These are phyloP conservation scores for Pangasius macronema DNA, from an alignment of 2,797 vertebrate species.

Conservation along the genomic window DNA sequence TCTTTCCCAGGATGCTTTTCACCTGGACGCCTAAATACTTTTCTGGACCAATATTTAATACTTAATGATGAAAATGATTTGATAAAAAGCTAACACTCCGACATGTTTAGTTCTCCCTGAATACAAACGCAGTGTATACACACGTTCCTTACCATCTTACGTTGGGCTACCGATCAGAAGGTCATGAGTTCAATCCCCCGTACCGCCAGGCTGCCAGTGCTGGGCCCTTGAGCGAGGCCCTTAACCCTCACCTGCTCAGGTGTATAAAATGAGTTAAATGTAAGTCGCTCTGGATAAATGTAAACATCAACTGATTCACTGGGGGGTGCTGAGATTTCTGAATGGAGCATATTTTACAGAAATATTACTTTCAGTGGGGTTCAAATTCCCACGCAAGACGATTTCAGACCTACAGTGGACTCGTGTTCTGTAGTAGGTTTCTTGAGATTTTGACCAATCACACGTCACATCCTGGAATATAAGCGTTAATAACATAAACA, in stretches of 20 bases:
- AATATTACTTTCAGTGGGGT: background rate
- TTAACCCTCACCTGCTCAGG: too few relatives aligned
- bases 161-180: too few relatives aligned
- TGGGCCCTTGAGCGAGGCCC: too few relatives aligned
- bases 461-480: background rate
- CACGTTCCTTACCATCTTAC: background rate
- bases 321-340: background rate
- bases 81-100: background rate
- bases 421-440: background rate
- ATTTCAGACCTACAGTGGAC: background rate
- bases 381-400: background rate
- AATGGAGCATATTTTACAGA: background rate
- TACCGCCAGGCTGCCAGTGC: too few relatives aligned
- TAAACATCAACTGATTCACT: background rate
- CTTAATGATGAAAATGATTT: background rate
- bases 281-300: too few relatives aligned
- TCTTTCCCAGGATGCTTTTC: background rate
- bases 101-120: background rate
- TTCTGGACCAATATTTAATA: background rate
- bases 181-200: too few relatives aligned
- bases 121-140: background rate
- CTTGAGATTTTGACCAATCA: background rate
- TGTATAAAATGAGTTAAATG: too few relatives aligned
- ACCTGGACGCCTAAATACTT: background rate
- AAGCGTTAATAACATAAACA: background rate